Evolutionary conservation across 37 sponge, comb jelly and placozoan species (phyloP), one percentile per base, ranked within the genome.

Genomic region (Chondrosia reniformis): DNA sequence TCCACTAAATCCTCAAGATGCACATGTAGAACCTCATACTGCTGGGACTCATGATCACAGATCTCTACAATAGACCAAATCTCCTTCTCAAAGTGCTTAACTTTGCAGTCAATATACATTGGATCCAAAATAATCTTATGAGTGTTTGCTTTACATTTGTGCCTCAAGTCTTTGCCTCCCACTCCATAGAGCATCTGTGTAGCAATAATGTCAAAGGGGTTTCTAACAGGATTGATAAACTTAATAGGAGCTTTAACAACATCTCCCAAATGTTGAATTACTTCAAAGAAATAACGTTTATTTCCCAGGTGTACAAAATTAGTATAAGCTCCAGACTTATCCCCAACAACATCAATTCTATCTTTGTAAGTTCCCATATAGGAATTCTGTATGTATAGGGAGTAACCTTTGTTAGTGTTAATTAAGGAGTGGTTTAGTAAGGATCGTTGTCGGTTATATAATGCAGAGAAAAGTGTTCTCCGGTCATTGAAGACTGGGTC

Each of bases 191-290:
- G n/a, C 6, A 7, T 30, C 6, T 13, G 17, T 6, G 61, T 59
- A 30, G 61, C 61, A 59, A 59, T 59, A 30, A 59, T 13, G 61
- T 59, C 61, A 59, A 59, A 59, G 17, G 61, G 61, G 28, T 59
- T 59, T 13, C 61, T 6, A 30, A 59, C 61, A 24, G 27, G 25
- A 56, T 56, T 24, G 19, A 69, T 39, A 34, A 69, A 69, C 72
- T 69, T 69, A 19, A 69, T 25, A 19, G 43, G 43, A 13, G 24
- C 43, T 4, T 44, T 44, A 15, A 69, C 43, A 4, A 40, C 21
- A 13, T 17, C 36, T 44, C 43, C 24, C 4, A 69, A n/a, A 24
- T 6, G 22, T 21, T 69, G 41, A 9, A 69, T 1, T n/a, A 69
- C 8, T 21, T 39, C 43, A 21, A 13, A 6, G 43, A 69, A 69